phyloP scores from a whole-genome alignment of 2,113 vertebrate species.

The Platysteira castanea region DNA sequence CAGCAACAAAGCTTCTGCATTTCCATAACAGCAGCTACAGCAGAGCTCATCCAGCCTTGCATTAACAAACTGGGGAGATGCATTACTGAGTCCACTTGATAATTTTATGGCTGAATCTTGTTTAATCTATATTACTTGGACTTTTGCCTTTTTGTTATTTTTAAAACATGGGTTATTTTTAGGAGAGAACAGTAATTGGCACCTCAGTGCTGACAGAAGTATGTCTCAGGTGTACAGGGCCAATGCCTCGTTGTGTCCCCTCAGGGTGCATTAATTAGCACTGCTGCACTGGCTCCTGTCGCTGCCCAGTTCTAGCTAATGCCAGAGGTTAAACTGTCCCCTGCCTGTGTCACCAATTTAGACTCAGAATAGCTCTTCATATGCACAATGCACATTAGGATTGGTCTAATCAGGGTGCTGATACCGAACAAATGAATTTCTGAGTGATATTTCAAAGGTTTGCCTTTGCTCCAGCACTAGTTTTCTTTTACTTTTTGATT shows the following conservation, averaged over 20 bases:
- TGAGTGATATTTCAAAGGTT: background rate
- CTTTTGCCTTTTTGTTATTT: background rate
- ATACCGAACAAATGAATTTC: background rate
- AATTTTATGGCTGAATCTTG: background rate
- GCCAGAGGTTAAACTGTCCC: conserved; percentile 57
- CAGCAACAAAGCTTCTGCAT: background rate
- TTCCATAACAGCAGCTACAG: background rate
- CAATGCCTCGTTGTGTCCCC: conserved; percentile 27
- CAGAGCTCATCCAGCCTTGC: background rate
- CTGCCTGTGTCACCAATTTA: background rate
- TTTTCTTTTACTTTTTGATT: background rate
- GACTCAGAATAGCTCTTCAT: background rate
- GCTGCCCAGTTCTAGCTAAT: conserved; percentile 5
- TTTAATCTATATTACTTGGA: background rate
- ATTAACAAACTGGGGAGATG: background rate
- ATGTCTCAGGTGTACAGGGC: conserved; percentile 24
- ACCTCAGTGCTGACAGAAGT: background rate
- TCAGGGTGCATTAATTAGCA: conserved; percentile 51
- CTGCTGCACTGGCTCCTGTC: conserved; percentile 9
- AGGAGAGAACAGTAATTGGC: conserved; percentile 2
- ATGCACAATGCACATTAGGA: background rate
- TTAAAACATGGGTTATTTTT: background rate
- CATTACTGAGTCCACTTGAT: background rate
- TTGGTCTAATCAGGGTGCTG: background rate
- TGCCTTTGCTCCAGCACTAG: background rate